Percentiles rank a stretch among this genome's conserved stretches.
Evolutionary conservation across 2,888 invertebrate species (phyloP).

Genomic region (Carterocephalus palaemon): DNA sequence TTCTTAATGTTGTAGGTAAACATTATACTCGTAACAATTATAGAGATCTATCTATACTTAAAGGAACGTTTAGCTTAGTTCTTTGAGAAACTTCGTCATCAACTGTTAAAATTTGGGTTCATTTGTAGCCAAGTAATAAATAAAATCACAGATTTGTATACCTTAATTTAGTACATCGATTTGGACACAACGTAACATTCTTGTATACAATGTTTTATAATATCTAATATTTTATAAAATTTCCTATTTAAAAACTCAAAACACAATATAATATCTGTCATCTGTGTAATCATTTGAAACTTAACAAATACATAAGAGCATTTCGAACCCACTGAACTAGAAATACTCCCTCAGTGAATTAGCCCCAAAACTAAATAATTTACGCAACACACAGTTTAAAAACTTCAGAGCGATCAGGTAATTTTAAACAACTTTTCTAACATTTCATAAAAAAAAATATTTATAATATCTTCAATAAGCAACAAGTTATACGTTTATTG

Average conservation of each 20-base stretch:
- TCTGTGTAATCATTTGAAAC: conserved; percentile 70
- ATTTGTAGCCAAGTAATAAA: conserved; percentile 67
- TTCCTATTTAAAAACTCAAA: conserved; percentile 60
- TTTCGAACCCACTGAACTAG: conserved; percentile 32
- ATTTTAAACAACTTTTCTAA: conserved; percentile 69
- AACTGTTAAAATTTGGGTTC: conserved; percentile 37
- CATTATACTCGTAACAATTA: conserved; percentile 62
- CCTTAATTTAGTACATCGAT: conserved; percentile 63
- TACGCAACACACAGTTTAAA: conserved; percentile 64
- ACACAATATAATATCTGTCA: conserved; percentile 50
- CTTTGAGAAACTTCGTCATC: conserved; percentile 53
- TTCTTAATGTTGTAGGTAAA: conserved; percentile 24
- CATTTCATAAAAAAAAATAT: conserved; percentile 68
- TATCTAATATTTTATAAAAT: conserved; percentile 48
- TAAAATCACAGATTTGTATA: conserved; percentile 74
- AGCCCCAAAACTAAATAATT: conserved; percentile 63
- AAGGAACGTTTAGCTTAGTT: conserved; percentile 74
- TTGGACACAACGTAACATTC: conserved; percentile 41
- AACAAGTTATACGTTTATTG: conserved; percentile 78
- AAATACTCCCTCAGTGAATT: conserved; percentile 34
- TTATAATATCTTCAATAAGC: conserved; percentile 76
- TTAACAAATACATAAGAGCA: conserved; percentile 64
- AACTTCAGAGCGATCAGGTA: conserved; percentile 54
- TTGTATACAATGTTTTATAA: conserved; percentile 36
- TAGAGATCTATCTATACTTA: conserved; percentile 76